Base-by-base conservation (phyloP, 2,113 vertebrate species). In the Triplophysa rosa region DNA sequence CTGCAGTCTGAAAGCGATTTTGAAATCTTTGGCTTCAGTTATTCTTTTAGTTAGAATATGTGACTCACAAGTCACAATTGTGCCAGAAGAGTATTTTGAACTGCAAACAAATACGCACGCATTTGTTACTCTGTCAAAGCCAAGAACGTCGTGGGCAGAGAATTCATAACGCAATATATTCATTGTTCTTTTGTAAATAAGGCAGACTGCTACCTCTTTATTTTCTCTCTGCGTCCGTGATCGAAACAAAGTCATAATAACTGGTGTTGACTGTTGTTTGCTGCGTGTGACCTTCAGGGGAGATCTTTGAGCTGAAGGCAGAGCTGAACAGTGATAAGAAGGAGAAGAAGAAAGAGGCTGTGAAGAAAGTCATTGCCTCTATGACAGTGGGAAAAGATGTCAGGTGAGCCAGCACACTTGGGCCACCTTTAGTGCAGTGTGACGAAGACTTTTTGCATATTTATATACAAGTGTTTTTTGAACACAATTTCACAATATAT, bases 321-420 rank as follows among this genome's bases (percentile, higher is more conserved):
- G 98, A 99, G 84, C 93, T 99, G 33, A 99, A 98, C 92, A 99
- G 97, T 1, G 97, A 99, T 89, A 99, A 99, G 90, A 99, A 99
- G 84, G 98, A 99, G 89, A 98, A 99, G 93, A 99, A 99, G 90
- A 98, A 98, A 84, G 98, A 99, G 87, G 98, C 98, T 0, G 98
- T 99, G 85, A 99, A 99, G 91, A 99, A 99, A 89, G 98, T 99
- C 89, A 99, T 99, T 0, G 98, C 98, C 0, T 99, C 98, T 4
- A 99, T 99, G 98, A 99, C 98, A 0, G 98, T 99, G 0, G 98
- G 98, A 83, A 99, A 99, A 84, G 98, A 99, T 4, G 97, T 99
- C 90, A 99, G 98, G 98, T 99, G 54, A 62, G 77, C 56, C 2
- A 5, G 49, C 37, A 1, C 6, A 3, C 29, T 17, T 14, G 45